Evolutionary conservation across 2,797 vertebrate species (phyloP).

Genomic region (Falco peregrinus): DNA sequence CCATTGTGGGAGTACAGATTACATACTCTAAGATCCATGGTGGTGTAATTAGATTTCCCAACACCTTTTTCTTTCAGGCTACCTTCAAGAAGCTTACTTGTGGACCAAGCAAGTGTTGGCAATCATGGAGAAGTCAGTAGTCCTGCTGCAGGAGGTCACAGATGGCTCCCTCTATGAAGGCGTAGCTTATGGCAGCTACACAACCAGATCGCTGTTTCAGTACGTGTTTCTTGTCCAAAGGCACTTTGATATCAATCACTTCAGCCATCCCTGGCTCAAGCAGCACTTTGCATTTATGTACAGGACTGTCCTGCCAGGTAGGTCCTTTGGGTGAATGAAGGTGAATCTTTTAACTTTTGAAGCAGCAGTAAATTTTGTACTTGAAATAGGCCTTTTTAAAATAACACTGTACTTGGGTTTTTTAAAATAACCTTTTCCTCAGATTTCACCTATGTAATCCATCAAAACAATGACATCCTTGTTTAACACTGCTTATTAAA

Average conservation of each 20-base stretch:
- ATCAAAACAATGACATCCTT: background rate
- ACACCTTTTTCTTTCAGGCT: constrained; percentile 80
- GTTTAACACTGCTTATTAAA: background rate
- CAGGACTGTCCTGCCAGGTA: constrained; percentile 93
- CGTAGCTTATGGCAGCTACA: constrained; percentile 96
- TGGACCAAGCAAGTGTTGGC: constrained; percentile 95
- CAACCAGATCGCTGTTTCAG: constrained; percentile 95
- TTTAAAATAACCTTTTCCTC: background rate
- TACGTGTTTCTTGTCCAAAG: constrained; percentile 96
- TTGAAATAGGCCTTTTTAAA: background rate
- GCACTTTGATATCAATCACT: constrained; percentile 94
- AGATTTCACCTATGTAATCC: background rate
- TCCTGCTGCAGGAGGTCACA: constrained; percentile 90
- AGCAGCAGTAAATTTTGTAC: background rate
- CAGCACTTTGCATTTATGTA: constrained; percentile 97
- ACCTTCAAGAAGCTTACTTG: constrained; percentile 95
- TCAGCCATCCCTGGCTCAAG: constrained; percentile 95
- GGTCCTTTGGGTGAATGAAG: background rate
- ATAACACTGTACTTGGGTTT: background rate
- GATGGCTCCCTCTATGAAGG: constrained; percentile 97
- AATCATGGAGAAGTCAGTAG: constrained; percentile 98
- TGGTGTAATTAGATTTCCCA: background rate
- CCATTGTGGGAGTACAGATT: background rate
- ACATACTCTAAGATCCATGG: background rate
- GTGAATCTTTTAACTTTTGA: background rate